Evolutionary conservation across 2,888 invertebrate genomes (phyloP).

Genomic region (Ennomos fuscantarius): DNA sequence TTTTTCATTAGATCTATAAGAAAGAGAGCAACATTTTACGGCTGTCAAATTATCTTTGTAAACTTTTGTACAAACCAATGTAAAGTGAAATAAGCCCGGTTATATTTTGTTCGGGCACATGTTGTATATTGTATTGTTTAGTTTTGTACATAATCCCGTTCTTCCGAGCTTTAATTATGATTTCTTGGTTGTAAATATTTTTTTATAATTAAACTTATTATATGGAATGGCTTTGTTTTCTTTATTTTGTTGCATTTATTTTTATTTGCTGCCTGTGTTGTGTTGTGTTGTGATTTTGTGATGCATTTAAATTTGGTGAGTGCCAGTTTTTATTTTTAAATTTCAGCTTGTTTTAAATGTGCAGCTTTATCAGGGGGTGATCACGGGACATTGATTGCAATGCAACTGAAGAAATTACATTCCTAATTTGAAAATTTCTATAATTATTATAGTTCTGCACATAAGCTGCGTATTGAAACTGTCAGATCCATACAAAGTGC

Average conservation of each 20-base stretch:
- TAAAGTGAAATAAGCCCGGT: not conserved
- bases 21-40: too few species aligned
- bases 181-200: slow-evolving; percentile 82
- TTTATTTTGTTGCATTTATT: slow-evolving; percentile 69
- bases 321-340: slow-evolving; percentile 48
- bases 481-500: too few species aligned
- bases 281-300: slow-evolving; percentile 64
- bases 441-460: too few species aligned
- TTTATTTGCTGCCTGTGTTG: slow-evolving; percentile 64
- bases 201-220: slow-evolving; percentile 78
- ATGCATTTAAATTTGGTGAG: slow-evolving; percentile 64
- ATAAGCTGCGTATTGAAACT: too few species aligned
- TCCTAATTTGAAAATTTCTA: too few species aligned
- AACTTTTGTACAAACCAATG: too few species aligned
- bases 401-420: too few species aligned
- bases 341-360: slow-evolving; percentile 20
- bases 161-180: slow-evolving; percentile 83
- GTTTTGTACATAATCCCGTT: slow-evolving; percentile 78
- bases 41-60: too few species aligned
- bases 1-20: too few species aligned
- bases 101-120: slow-evolving; percentile 6
- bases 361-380: slow-evolving; percentile 9
- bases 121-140: slow-evolving; percentile 42
- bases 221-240: slow-evolving; percentile 80
- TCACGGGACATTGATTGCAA: too few species aligned